Conservation (phyloP, 37 sponge, comb jelly and placozoan genomes). For the Mnemiopsis leidyi region DNA sequence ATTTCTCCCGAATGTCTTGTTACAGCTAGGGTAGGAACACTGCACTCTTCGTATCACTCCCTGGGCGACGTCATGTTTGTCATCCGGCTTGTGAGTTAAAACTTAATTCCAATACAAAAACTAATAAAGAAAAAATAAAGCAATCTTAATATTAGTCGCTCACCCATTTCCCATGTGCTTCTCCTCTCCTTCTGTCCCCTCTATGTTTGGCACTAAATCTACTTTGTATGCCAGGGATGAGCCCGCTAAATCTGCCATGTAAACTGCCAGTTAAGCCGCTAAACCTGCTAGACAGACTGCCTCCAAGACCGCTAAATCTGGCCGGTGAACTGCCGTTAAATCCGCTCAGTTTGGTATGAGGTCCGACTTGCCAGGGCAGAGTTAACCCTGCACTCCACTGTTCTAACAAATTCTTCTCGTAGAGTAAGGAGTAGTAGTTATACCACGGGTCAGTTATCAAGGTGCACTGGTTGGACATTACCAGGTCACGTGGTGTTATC, state of each 20-base stretch:
- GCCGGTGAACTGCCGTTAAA: no score
- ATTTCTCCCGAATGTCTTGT: constrained; percentile 64
- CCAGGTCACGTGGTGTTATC: background rate
- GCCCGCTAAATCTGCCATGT: no score
- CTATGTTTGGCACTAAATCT: background rate
- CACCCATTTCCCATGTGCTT: background rate
- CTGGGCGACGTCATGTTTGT: background rate
- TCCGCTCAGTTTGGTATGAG: background rate
- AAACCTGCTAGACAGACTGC: no score
- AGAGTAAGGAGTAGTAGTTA: constrained; percentile 10
- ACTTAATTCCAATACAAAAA: background rate
- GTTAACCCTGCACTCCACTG: background rate
- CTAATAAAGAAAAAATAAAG: background rate
- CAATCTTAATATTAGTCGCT: no score
- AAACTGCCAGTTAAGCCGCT: no score
- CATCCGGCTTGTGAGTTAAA: no score
- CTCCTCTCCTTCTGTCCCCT: background rate
- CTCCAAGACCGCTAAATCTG: no score
- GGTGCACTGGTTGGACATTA: background rate
- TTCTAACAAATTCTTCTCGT: background rate
- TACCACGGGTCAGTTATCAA: background rate
- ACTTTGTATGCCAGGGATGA: background rate
- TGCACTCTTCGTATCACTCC: constrained; percentile 1
- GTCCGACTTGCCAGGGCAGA: background rate
- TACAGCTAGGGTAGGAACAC: constrained; percentile 60